Conservation (phyloP, 2,113 vertebrate species). For the Microtus oregoni region DNA sequence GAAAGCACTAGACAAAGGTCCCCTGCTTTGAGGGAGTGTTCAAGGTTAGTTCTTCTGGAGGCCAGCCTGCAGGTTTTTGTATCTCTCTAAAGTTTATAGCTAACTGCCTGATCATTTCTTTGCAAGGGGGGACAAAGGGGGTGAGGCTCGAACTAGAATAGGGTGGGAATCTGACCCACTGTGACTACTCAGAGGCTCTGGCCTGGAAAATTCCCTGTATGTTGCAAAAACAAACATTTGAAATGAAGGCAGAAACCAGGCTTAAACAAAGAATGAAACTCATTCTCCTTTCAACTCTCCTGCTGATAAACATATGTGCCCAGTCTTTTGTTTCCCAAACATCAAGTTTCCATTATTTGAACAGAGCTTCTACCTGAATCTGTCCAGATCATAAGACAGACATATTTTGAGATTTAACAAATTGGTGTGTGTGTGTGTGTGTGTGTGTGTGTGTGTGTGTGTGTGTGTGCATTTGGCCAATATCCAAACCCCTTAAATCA, state of each 20-base stretch:
- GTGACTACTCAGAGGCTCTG: slow-evolving; percentile 59
- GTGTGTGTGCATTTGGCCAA: neutral
- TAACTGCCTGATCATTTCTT: slow-evolving; percentile 65
- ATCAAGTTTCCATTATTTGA: slow-evolving; percentile 61
- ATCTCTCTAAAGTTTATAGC: slow-evolving; percentile 62
- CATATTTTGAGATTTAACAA: slow-evolving; percentile 17
- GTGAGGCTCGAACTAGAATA: slow-evolving; percentile 56
- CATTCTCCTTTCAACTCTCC: slow-evolving; percentile 61
- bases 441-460: too few relatives aligned
- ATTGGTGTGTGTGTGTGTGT: neutral
- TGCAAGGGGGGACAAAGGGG: neutral
- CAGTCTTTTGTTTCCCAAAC: slow-evolving; percentile 64
- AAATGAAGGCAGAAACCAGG: slow-evolving; percentile 64
- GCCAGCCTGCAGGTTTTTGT: neutral
- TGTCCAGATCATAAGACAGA: slow-evolving; percentile 30
- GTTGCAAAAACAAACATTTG: slow-evolving; percentile 73
- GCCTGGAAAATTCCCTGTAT: slow-evolving; percentile 66
- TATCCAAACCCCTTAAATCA: neutral
- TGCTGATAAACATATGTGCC: slow-evolving; percentile 59
- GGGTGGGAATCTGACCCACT: slow-evolving; percentile 56
- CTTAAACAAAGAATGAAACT: slow-evolving; percentile 70
- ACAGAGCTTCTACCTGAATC: slow-evolving; percentile 50
- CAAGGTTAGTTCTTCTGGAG: slow-evolving; percentile 65
- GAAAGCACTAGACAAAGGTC: slow-evolving; percentile 69
- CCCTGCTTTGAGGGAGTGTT: slow-evolving; percentile 61